phyloP scores from a whole-genome alignment of 1,140 invertebrate species.

The Brachionus koreanus region DNA sequence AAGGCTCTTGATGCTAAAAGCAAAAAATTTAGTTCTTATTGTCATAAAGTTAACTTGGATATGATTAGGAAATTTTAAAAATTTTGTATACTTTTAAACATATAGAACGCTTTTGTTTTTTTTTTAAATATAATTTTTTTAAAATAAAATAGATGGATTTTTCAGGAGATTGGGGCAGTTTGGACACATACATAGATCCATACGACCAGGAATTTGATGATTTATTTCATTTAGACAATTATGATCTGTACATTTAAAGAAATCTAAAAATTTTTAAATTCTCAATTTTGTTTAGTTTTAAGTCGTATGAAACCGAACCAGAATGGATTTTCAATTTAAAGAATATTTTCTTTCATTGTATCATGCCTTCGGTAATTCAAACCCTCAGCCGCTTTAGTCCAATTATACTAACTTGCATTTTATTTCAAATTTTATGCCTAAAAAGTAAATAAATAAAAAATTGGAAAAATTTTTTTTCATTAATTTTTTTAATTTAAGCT shows the following conservation, averaged over 20 bases:
- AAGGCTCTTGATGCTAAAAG: too few species aligned
- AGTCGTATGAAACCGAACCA: neutral
- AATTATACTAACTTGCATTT: neutral
- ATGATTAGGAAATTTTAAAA: neutral
- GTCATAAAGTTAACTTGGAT: neutral
- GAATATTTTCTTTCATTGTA: neutral
- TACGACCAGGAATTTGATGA: neutral
- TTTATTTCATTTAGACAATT: neutral
- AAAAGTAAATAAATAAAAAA: neutral
- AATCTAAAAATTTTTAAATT: neutral
- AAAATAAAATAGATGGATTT: neutral
- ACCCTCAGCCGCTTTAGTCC: neutral
- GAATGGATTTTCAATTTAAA: constrained; percentile 25
- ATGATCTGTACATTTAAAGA: neutral
- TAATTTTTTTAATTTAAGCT: neutral
- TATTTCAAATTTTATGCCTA: neutral
- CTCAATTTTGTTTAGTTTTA: neutral
- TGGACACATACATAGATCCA: neutral
- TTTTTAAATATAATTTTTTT: neutral
- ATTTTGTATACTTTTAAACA: neutral
- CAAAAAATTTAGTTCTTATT: too few species aligned
- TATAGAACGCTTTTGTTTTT: neutral
- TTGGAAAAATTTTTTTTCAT: neutral
- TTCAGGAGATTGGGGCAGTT: neutral
- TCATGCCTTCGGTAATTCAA: neutral